Conservation (phyloP, 2,797 vertebrate genomes). For the Xiphorhynchus erythropygius region DNA sequence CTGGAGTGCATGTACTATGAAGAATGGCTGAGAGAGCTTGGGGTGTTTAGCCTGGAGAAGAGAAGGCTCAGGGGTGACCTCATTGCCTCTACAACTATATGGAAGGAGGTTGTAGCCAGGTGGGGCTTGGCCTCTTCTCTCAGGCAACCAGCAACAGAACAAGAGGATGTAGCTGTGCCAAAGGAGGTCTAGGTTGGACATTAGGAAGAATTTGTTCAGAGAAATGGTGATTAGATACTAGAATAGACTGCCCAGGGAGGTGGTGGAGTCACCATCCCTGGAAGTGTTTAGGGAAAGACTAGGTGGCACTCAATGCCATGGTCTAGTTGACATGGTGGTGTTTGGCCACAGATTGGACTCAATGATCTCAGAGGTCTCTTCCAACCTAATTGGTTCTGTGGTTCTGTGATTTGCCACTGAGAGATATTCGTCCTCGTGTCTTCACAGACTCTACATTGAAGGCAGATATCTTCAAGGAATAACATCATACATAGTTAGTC, state of each 20-base stretch:
- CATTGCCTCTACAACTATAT: neutral
- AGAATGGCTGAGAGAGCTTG: neutral
- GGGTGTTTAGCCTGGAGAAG: neutral
- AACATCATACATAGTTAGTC: neutral
- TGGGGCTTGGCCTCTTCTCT: neutral
- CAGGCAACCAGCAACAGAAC: neutral
- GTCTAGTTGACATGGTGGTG: neutral
- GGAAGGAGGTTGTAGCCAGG: neutral
- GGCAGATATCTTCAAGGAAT: neutral
- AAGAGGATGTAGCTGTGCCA: neutral
- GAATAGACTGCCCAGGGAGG: neutral
- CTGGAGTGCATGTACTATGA: neutral
- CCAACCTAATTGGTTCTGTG: neutral
- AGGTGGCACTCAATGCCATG: neutral
- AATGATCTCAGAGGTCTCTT: neutral
- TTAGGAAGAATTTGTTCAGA: neutral
- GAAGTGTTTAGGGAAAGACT: neutral
- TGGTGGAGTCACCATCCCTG: too few species aligned
- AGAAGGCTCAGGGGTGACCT: neutral
- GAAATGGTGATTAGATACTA: neutral
- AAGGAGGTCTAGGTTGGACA: neutral
- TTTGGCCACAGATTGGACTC: neutral
- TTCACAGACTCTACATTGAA: neutral
- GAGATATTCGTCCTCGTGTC: neutral
- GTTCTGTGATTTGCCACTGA: neutral